Evolutionary conservation across 2,113 vertebrate species (phyloP).

Genomic region (cat (Felis catus)): F.catus_Fca126_mat1.0 CM031420.1:115853001-115853500

Average conservation of each 20-base stretch:
- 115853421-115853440: conserved; percentile 4
- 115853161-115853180: too few relatives aligned
- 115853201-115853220: neutral
- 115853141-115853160: too few relatives aligned
- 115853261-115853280: neutral
- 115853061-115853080: too few relatives aligned
- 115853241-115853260: neutral
- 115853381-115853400: neutral
- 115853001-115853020: too few relatives aligned
- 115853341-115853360: neutral
- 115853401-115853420: neutral
- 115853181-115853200: too few relatives aligned
- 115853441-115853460: neutral
- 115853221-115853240: neutral
- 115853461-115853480: neutral
- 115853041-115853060: too few relatives aligned
- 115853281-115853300: neutral
- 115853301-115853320: neutral
- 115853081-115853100: too few relatives aligned
- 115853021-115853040: too few relatives aligned
- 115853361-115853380: neutral
- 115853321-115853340: neutral
- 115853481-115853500: neutral
- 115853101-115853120: too few relatives aligned
- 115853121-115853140: too few relatives aligned